Evolutionary conservation across 2,888 invertebrate species (phyloP).

Genomic region (Himalopsyche kuldschensis): DNA sequence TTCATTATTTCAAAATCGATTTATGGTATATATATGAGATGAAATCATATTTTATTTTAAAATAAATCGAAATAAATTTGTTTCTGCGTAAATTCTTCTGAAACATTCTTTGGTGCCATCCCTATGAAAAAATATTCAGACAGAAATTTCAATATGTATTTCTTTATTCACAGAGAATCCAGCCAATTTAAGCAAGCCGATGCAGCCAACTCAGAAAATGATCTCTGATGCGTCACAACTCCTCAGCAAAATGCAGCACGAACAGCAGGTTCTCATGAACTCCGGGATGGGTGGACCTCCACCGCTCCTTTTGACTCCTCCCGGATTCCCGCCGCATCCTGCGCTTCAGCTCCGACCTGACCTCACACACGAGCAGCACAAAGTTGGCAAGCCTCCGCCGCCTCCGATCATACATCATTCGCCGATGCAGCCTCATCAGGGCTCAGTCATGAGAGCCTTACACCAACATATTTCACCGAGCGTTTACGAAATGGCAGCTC

Average conservation of each 20-base stretch:
- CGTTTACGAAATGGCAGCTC: constrained; percentile 95
- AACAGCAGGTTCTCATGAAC: constrained; percentile 63
- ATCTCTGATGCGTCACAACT: constrained; percentile 70
- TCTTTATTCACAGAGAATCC: constrained; percentile 59
- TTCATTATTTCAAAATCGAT: too few species aligned
- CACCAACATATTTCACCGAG: constrained; percentile 91
- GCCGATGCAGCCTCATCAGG: constrained; percentile 65
- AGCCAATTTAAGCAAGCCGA: constrained; percentile 69
- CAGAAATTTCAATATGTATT: background rate
- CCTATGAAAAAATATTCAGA: too few species aligned
- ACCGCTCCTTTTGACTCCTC: constrained; percentile 73
- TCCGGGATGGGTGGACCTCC: constrained; percentile 52
- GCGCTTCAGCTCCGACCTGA: constrained; percentile 58
- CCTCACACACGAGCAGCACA: constrained; percentile 65
- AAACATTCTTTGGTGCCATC: too few species aligned
- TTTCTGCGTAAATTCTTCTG: too few species aligned
- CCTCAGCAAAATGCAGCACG: constrained; percentile 71
- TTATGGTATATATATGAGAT: too few species aligned
- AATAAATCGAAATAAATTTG: too few species aligned
- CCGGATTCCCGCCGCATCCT: constrained; percentile 76
- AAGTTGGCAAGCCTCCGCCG: constrained; percentile 62
- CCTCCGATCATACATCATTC: constrained; percentile 59
- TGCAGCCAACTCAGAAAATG: constrained; percentile 79
- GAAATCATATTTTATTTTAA: too few species aligned
- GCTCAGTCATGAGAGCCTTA: constrained; percentile 70